These are phyloP conservation scores for Indicator maculatus DNA, from an alignment of 2,113 vertebrate genomes.

Conservation along the genomic window DNA sequence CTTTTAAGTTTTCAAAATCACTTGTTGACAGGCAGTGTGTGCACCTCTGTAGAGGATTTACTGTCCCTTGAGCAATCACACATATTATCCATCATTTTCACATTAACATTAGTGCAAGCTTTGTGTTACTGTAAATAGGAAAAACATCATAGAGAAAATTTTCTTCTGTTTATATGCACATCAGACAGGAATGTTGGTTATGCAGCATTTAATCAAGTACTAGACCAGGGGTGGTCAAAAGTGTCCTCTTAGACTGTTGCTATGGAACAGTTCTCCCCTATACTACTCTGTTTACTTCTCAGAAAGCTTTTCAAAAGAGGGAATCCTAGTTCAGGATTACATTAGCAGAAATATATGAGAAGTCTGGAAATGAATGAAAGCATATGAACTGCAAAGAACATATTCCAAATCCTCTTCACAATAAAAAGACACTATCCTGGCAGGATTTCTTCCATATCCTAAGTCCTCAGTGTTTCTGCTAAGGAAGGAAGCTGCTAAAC, in stretches of 20 bases:
- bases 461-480: not conserved
- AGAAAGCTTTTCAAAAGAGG: not conserved
- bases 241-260: slow-evolving; percentile 12
- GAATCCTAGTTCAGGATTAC: slow-evolving; percentile 15
- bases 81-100: not conserved
- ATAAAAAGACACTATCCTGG: not conserved
- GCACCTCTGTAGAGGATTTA: not conserved
- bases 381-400: slow-evolving; percentile 43
- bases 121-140: not conserved
- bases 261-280: not conserved
- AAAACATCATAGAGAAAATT: slow-evolving; percentile 17
- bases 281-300: slow-evolving; percentile 7
- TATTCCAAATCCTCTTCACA: not conserved
- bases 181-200: slow-evolving; percentile 44
- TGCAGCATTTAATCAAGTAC: slow-evolving; percentile 38
- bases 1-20: not conserved
- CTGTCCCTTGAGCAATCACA: not conserved
- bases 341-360: slow-evolving; percentile 18
- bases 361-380: slow-evolving; percentile 36
- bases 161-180: slow-evolving; percentile 17
- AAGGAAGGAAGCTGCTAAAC: not conserved
- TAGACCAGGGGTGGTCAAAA: slow-evolving; percentile 11
- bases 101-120: not conserved
- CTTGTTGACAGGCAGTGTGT: not conserved
- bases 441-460: not conserved